A percentile compares a stretch with the other conserved stretches of the same genome.
Evolutionary conservation across 2,888 invertebrate species (phyloP).

Genomic region (Andricus curvator): DNA sequence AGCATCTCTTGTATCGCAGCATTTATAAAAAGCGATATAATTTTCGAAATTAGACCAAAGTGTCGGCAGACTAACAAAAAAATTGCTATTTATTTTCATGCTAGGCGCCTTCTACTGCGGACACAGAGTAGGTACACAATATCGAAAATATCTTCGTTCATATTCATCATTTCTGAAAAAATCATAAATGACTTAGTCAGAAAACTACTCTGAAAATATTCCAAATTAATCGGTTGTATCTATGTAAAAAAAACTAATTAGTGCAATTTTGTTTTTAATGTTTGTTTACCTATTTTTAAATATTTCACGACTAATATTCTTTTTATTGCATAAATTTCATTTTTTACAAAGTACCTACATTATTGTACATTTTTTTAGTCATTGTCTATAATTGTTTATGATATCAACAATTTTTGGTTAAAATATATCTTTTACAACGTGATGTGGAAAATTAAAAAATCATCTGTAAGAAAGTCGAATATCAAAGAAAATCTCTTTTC

Average conservation of each 20-base stretch:
- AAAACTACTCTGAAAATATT: slow-evolving; percentile 7
- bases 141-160: slow-evolving; percentile 54
- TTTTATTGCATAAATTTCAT: neutral
- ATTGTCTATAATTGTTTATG: too few species aligned
- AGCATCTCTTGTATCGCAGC: slow-evolving; percentile 57
- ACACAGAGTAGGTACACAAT: slow-evolving; percentile 76
- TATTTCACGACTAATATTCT: neutral
- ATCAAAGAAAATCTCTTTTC: slow-evolving; percentile 27
- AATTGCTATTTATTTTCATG: slow-evolving; percentile 75
- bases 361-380: too few species aligned
- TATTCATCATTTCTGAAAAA: slow-evolving; percentile 6
- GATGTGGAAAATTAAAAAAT: neutral
- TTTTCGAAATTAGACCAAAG: slow-evolving; percentile 53
- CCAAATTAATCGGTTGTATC: neutral
- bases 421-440: neutral
- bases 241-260: neutral
- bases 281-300: neutral
- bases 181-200: neutral
- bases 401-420: too few species aligned
- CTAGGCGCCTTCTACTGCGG: slow-evolving; percentile 77
- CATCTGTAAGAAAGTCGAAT: slow-evolving; percentile 5
- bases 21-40: slow-evolving; percentile 51
- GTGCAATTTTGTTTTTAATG: neutral
- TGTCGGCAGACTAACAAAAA: slow-evolving; percentile 67
- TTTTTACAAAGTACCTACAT: too few species aligned